Conservation (phyloP, 2,888 invertebrate species). For the Xanthorhoe spadicearia region DNA sequence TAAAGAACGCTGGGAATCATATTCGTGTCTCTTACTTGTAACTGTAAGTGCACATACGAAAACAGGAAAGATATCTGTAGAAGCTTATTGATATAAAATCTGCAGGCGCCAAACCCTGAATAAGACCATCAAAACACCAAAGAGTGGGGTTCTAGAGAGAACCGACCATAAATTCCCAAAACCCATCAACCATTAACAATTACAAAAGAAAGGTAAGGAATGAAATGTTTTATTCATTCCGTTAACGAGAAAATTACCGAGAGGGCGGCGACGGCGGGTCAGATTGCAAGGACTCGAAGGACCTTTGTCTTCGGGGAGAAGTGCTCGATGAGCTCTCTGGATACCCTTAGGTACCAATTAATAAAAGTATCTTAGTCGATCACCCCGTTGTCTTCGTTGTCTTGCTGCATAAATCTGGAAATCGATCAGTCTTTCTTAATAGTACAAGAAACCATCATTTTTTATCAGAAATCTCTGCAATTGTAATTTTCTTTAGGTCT, state of each 20-base stretch:
- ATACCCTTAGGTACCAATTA: slow-evolving; percentile 74
- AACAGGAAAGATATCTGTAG: neutral
- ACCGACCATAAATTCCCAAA: slow-evolving; percentile 78
- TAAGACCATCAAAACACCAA: slow-evolving; percentile 55
- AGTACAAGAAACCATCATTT: slow-evolving; percentile 13
- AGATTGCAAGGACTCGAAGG: slow-evolving; percentile 79
- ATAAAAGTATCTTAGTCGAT: slow-evolving; percentile 65
- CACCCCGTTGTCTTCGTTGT: slow-evolving; percentile 60
- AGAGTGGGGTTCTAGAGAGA: slow-evolving; percentile 65
- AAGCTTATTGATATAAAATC: neutral
- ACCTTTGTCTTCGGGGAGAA: slow-evolving; percentile 80
- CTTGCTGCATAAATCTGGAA: slow-evolving; percentile 48
- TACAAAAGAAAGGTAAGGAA: slow-evolving; percentile 83
- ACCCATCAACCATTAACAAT: slow-evolving; percentile 83
- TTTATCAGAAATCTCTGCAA: slow-evolving; percentile 7
- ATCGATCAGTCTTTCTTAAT: slow-evolving; percentile 20
- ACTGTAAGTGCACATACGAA: neutral
- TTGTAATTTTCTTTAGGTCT: neutral
- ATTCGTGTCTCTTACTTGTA: neutral
- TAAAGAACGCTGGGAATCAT: slow-evolving; percentile 29
- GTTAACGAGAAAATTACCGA: slow-evolving; percentile 84
- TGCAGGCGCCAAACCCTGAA: neutral
- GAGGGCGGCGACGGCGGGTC: slow-evolving; percentile 77
- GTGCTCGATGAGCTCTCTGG: slow-evolving; percentile 76
- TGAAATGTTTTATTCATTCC: slow-evolving; percentile 85